A percentile compares a stretch with the other conserved stretches of the same genome.
phyloP scores from a whole-genome alignment of 2,113 vertebrate species.

The Stictonetta naevosa region DNA sequence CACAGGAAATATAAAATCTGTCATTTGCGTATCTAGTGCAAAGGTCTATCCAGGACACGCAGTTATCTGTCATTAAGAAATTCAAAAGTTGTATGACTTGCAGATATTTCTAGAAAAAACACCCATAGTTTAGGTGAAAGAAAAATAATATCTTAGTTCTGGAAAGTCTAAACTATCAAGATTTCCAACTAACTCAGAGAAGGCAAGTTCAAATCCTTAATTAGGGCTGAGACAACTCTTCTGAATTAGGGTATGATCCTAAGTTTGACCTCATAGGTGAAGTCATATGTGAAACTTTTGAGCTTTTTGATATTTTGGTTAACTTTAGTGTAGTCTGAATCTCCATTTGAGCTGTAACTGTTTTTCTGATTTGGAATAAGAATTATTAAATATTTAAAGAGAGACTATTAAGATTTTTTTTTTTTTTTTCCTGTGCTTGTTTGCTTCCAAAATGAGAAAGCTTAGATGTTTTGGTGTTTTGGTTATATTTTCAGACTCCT shows the following conservation, averaged over 20 bases:
- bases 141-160: neutral
- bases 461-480: neutral
- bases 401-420: neutral
- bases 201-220: neutral
- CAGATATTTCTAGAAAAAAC: neutral
- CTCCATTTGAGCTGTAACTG: neutral
- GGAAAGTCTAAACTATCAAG: neutral
- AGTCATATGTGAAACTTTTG: neutral
- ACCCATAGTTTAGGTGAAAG: neutral
- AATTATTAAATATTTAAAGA: neutral
- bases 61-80: neutral
- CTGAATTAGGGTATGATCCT: neutral
- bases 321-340: neutral
- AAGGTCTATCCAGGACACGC: neutral
- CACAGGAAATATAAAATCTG: neutral
- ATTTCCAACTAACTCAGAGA: neutral
- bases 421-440: too few relatives aligned
- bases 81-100: neutral
- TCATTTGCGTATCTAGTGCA: neutral
- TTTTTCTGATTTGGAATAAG: neutral
- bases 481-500: neutral
- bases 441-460: neutral
- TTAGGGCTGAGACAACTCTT: neutral
- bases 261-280: neutral
- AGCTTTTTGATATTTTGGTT: neutral